Conservation (phyloP, 2,113 vertebrate genomes). For the Struthio camelus region DNA sequence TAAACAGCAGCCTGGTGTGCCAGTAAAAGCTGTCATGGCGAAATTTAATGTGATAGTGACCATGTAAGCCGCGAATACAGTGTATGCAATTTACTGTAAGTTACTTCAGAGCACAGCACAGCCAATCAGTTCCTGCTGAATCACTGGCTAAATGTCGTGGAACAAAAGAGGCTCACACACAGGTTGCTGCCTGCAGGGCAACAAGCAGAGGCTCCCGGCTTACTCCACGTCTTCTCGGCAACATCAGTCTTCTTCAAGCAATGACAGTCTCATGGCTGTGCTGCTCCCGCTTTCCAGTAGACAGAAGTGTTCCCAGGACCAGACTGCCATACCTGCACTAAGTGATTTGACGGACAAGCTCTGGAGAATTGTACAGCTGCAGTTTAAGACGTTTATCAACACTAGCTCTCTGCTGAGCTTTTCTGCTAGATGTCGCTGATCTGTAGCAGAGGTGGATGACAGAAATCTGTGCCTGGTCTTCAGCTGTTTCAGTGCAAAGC, state of each 20-base stretch:
- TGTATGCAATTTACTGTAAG: background rate
- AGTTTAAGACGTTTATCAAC: background rate
- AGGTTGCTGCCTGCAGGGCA: background rate
- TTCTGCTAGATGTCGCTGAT: background rate
- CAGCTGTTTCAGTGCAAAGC: background rate
- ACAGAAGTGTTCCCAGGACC: background rate
- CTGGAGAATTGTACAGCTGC: background rate
- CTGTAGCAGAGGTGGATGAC: background rate
- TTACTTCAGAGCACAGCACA: background rate
- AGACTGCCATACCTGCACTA: background rate
- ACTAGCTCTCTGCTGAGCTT: background rate
- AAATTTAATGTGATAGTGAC: background rate
- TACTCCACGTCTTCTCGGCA: background rate
- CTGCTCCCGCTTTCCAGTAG: conserved; percentile 8
- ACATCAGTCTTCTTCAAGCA: background rate
- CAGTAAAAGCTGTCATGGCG: conserved; percentile 53
- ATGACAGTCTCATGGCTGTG: background rate
- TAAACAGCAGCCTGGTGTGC: conserved; percentile 44
- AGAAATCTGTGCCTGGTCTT: background rate
- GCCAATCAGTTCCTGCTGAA: conserved; percentile 42
- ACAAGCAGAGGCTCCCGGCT: accelerated
- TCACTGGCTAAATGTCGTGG: background rate
- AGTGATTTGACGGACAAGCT: background rate
- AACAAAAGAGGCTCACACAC: background rate
- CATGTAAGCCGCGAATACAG: conserved; percentile 26